Percentiles rank a stretch among this genome's conserved stretches.
Evolutionary conservation across 1,140 invertebrate genomes (phyloP).

Genomic region (Agrypnia vestita): DNA sequence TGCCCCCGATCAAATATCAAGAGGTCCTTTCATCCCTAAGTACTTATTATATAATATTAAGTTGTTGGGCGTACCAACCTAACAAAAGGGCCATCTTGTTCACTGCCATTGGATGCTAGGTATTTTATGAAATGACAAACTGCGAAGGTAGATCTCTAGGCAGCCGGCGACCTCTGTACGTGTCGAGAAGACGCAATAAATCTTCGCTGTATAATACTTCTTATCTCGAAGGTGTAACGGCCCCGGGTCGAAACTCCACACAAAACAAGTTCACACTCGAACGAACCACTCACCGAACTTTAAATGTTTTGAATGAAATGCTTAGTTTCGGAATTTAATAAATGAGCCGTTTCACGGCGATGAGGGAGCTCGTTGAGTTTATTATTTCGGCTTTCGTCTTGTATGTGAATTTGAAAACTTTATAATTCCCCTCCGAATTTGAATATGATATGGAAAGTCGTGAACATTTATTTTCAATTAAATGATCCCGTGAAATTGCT

Average conservation of each 20-base stretch:
- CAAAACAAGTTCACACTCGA: not conserved
- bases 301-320: slow-evolving; percentile 29
- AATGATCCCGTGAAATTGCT: not conserved
- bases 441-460: slow-evolving; percentile 18
- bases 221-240: slow-evolving; percentile 42
- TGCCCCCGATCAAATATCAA: slow-evolving; percentile 18
- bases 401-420: slow-evolving; percentile 19
- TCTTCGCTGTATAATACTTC: slow-evolving; percentile 43
- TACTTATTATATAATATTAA: too few species aligned
- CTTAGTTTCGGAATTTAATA: slow-evolving; percentile 28
- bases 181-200: slow-evolving; percentile 24
- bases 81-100: slow-evolving; percentile 24
- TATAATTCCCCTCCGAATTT: not conserved
- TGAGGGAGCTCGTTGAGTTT: not conserved
- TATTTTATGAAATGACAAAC: slow-evolving; percentile 49
- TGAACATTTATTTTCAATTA: slow-evolving; percentile 2
- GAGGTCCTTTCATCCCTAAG: not conserved
- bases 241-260: slow-evolving; percentile 19
- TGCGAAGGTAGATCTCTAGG: not conserved
- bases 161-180: slow-evolving; percentile 35
- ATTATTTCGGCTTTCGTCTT: not conserved
- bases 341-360: not conserved
- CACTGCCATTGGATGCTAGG: slow-evolving; percentile 29
- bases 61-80: not conserved
- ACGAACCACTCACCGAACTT: not conserved